A percentile compares a stretch with the other conserved stretches of the same genome.
These are phyloP conservation scores for Timandra comae DNA, from an alignment of 2,888 invertebrate species.

Conservation along the genomic window DNA sequence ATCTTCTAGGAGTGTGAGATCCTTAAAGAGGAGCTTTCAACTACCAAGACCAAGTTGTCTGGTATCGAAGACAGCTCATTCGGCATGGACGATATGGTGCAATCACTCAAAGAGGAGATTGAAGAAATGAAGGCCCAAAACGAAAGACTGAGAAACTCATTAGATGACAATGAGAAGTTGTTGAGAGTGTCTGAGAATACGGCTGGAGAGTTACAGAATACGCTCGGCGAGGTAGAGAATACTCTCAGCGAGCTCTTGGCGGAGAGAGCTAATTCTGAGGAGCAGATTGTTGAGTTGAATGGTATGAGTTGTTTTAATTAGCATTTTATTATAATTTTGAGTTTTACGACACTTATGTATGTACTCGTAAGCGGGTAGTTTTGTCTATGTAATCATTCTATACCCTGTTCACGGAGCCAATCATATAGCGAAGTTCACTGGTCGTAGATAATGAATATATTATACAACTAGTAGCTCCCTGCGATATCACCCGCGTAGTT, in stretches of 20 bases:
- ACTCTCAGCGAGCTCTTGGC: constrained; percentile 79
- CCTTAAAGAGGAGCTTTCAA: constrained; percentile 78
- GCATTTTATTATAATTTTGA: too few relatives aligned
- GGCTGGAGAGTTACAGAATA: constrained; percentile 87
- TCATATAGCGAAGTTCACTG: too few relatives aligned
- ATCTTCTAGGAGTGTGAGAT: constrained; percentile 81
- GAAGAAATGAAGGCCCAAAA: constrained; percentile 72
- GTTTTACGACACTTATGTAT: neutral
- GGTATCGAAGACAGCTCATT: constrained; percentile 84
- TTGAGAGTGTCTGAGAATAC: constrained; percentile 84
- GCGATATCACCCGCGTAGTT: too few relatives aligned
- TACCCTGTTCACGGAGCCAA: too few relatives aligned
- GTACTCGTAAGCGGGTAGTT: too few relatives aligned
- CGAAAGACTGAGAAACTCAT: constrained; percentile 80
- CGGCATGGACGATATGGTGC: constrained; percentile 84
- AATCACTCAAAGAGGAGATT: constrained; percentile 80
- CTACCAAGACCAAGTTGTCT: constrained; percentile 75
- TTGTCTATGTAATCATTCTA: too few relatives aligned
- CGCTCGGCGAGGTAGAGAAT: constrained; percentile 83
- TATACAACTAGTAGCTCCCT: too few relatives aligned
- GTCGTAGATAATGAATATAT: too few relatives aligned
- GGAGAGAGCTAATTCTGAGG: constrained; percentile 64
- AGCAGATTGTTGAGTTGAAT: constrained; percentile 69
- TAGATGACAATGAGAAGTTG: constrained; percentile 78
- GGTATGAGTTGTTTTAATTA: too few relatives aligned